These are phyloP conservation scores for Chaetophractus vellerosus DNA, from an alignment of 2,797 vertebrate genomes.

Conservation along the genomic window DNA sequence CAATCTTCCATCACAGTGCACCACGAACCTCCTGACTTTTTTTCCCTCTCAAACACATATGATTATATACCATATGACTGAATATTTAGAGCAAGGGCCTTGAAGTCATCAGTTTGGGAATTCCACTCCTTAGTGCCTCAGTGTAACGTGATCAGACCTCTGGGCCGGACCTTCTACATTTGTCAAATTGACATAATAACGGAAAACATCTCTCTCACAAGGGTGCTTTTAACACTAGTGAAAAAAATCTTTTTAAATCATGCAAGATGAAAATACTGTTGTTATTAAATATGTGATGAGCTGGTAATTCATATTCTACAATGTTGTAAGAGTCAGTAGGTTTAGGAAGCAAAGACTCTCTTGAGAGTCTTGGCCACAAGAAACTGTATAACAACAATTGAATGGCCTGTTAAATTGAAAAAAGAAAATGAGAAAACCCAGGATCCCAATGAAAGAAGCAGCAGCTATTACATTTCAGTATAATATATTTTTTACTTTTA, in stretches of 20 bases:
- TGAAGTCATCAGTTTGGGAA: conserved; percentile 19
- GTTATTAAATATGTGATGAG: conserved; percentile 71
- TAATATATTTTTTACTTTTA: neutral
- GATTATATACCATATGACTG: neutral
- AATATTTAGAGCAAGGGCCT: conserved; percentile 3
- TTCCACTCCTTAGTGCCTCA: neutral
- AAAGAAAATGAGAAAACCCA: conserved; percentile 55
- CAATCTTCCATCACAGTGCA: no score
- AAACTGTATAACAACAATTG: conserved; percentile 37
- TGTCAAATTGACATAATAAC: conserved; percentile 57
- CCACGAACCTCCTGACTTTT: neutral
- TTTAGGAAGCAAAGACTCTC: conserved; percentile 49
- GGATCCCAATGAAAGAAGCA: neutral
- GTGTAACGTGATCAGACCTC: conserved; percentile 1
- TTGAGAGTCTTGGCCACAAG: conserved; percentile 14
- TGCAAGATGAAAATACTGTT: neutral
- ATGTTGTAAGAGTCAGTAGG: conserved; percentile 2
- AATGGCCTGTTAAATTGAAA: conserved; percentile 71
- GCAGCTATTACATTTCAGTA: conserved; percentile 1
- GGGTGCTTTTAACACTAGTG: conserved; percentile 31
- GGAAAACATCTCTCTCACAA: conserved; percentile 16
- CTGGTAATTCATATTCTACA: conserved; percentile 52
- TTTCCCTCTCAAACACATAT: neutral
- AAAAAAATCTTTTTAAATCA: conserved; percentile 52
- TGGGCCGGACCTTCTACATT: neutral